Percentiles rank a stretch among this genome's conserved stretches.
Evolutionary conservation across 2,113 vertebrate species (phyloP).

Genomic region (Carollia perspicillata): DNA sequence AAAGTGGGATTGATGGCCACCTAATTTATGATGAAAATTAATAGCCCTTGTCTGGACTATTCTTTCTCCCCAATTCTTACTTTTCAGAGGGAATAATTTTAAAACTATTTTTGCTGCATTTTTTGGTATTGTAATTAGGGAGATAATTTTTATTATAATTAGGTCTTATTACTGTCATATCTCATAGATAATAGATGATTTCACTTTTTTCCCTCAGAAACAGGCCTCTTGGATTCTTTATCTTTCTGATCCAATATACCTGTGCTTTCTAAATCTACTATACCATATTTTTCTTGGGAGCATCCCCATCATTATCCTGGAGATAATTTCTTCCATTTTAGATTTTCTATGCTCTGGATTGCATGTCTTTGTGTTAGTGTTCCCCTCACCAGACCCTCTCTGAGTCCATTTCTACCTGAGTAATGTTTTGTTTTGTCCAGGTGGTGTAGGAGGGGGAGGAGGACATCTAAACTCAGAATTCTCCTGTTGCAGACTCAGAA

Average conservation of each 20-base stretch:
- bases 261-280: neutral
- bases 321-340: neutral
- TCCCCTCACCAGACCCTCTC: neutral
- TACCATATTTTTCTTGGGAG: neutral
- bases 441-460: neutral
- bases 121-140: neutral
- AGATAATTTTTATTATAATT: neutral
- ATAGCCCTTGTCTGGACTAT: neutral
- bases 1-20: neutral
- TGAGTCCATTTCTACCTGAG: neutral
- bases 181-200: neutral
- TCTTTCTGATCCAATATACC: neutral
- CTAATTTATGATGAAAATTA: neutral
- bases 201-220: neutral
- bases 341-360: neutral
- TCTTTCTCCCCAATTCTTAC: neutral
- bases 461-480: neutral
- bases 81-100: neutral
- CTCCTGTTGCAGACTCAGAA: neutral
- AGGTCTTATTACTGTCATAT: neutral
- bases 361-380: neutral
- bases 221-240: neutral
- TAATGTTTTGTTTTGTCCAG: neutral
- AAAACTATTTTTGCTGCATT: neutral
- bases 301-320: neutral